A percentile compares a stretch with the other conserved stretches of the same genome.
Conservation (phyloP, 2,113 vertebrate genomes). For the Gnathonemus echidnorhynchus region DNA sequence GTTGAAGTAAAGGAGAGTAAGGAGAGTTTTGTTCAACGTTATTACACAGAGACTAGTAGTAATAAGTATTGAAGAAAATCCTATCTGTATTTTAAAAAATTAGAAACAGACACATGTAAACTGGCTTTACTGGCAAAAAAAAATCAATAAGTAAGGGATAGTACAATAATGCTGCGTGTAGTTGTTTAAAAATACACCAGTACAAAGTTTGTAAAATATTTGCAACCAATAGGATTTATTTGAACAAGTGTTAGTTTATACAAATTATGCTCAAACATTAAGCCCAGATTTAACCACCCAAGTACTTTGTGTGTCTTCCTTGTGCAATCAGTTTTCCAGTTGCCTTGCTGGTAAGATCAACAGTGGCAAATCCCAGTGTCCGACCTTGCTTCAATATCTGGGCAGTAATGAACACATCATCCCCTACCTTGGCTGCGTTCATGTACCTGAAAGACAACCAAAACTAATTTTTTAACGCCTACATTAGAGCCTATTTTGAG, state of each 20-base stretch:
- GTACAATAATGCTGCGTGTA: neutral
- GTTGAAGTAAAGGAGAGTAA: neutral
- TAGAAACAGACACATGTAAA: neutral
- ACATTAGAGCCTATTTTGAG: neutral
- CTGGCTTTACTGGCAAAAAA: neutral
- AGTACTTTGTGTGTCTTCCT: slow-evolving; percentile 87
- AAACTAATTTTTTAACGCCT: neutral
- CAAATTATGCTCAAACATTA: neutral
- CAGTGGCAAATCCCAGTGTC: slow-evolving; percentile 77
- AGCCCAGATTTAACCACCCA: slow-evolving; percentile 56
- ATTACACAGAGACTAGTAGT: no score
- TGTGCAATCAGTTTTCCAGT: slow-evolving; percentile 87
- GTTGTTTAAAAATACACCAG: neutral
- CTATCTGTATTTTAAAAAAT: neutral
- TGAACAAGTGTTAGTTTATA: neutral
- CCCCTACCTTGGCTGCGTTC: slow-evolving; percentile 84
- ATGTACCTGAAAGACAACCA: slow-evolving; percentile 66
- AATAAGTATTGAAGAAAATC: neutral
- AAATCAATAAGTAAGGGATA: neutral
- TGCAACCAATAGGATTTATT: neutral
- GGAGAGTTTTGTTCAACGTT: no score
- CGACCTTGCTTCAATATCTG: slow-evolving; percentile 84
- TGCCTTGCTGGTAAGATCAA: slow-evolving; percentile 82
- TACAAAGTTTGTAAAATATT: neutral
- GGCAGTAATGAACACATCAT: slow-evolving; percentile 85